Conservation (phyloP, 2,113 vertebrate species). For the Azemiops feae region DNA sequence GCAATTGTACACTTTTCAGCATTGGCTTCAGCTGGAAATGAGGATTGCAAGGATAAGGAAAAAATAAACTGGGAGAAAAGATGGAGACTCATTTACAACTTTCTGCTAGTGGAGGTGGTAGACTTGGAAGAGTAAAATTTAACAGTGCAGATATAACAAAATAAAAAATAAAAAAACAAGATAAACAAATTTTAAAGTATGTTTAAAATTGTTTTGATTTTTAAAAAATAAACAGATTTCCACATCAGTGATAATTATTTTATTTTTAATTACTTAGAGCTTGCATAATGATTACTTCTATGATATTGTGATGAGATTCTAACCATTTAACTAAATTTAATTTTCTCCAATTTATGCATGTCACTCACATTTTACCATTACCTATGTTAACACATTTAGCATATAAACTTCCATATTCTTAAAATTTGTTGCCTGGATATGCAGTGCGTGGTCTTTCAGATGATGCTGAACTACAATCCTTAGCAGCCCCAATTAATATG, state of each 20-base stretch:
- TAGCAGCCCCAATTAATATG: not conserved
- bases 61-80: not conserved
- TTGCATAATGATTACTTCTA: not conserved
- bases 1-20: not conserved
- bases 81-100: not conserved
- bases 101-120: not conserved
- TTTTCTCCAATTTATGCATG: not conserved
- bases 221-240: not conserved
- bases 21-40: not conserved
- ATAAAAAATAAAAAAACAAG: not conserved
- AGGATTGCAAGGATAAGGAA: not conserved
- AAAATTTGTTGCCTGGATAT: not conserved
- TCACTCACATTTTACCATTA: not conserved
- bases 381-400: not conserved
- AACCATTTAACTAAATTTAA: not conserved
- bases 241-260: not conserved
- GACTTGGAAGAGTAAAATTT: not conserved
- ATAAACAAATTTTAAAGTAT: not conserved
- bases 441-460: not conserved
- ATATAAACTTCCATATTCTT: not conserved
- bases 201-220: not conserved
- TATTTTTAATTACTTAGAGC: not conserved
- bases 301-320: not conserved
- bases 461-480: not conserved
- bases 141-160: not conserved